Percentiles rank a stretch among this genome's conserved stretches.
Evolutionary conservation across 2,113 vertebrate species (phyloP).

Genomic region (Strigops habroptila): DNA sequence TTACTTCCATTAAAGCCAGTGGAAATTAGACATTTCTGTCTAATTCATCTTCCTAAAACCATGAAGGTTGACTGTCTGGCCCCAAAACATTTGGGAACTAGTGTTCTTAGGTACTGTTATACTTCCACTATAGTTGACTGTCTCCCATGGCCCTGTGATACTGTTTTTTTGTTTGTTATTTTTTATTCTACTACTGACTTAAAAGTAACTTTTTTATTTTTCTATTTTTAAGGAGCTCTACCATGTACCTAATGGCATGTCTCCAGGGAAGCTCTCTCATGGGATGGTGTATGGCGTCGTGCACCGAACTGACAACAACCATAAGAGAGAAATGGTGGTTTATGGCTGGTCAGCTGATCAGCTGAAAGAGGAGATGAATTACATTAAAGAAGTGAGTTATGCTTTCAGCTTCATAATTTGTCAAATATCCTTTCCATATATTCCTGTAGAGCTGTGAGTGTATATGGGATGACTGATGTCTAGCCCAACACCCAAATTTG

Average conservation of each 20-base stretch:
- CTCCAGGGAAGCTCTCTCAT: slow-evolving; percentile 72
- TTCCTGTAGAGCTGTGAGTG: background rate
- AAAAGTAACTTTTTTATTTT: background rate
- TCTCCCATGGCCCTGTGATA: background rate
- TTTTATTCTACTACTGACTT: background rate
- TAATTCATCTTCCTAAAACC: background rate
- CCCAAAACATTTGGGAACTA: background rate
- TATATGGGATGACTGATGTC: background rate
- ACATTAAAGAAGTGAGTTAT: slow-evolving; percentile 91
- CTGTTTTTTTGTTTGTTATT: background rate
- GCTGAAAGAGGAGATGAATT: slow-evolving; percentile 94
- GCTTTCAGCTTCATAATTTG: background rate
- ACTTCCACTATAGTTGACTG: background rate
- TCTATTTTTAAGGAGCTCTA: slow-evolving; percentile 70
- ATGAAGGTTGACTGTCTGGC: background rate
- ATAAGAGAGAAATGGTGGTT: slow-evolving; percentile 91
- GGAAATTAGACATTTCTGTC: background rate
- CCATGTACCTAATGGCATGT: slow-evolving; percentile 78
- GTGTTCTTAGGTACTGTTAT: background rate
- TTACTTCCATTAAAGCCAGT: background rate
- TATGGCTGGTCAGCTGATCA: slow-evolving; percentile 90
- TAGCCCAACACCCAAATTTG: background rate
- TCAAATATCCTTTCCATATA: background rate
- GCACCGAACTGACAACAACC: slow-evolving; percentile 82
- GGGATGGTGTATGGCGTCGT: slow-evolving; percentile 88